phyloP scores from a whole-genome alignment of 2,888 invertebrate genomes.

The Rapana venosa region DNA sequence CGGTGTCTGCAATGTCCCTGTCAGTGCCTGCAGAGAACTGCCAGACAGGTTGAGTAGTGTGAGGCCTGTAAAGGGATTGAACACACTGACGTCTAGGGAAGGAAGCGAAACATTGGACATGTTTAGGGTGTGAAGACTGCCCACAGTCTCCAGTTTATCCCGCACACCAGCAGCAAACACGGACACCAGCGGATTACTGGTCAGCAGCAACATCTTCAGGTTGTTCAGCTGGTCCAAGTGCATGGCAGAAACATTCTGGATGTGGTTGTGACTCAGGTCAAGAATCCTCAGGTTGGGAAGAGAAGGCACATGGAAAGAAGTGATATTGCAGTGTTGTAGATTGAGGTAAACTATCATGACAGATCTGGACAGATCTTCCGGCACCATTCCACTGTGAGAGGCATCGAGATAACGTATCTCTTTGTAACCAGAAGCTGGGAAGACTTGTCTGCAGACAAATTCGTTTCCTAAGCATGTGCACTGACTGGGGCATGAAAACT shows the following conservation, averaged over 20 bases:
- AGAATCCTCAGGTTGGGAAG: not conserved
- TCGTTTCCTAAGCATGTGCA: not conserved
- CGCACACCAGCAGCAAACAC: not conserved
- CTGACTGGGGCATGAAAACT: not conserved
- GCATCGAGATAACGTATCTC: slow-evolving; percentile 11
- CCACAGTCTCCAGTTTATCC: not conserved
- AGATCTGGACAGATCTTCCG: not conserved
- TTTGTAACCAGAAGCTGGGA: not conserved
- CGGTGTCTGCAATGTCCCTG: not conserved
- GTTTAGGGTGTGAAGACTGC: not conserved
- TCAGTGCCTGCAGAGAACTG: not conserved
- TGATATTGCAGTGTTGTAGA: not conserved
- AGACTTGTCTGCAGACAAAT: not conserved
- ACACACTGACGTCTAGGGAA: not conserved
- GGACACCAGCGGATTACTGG: not conserved
- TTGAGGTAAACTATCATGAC: not conserved
- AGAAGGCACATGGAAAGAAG: not conserved
- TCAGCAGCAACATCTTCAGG: not conserved
- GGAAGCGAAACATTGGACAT: not conserved
- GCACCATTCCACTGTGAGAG: not conserved
- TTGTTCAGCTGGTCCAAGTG: not conserved
- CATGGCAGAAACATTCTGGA: not conserved
- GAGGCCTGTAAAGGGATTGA: not conserved
- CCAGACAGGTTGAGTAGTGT: not conserved
- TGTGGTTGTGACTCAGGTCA: slow-evolving; percentile 7